Conservation (phyloP, 2,888 invertebrate species). For the Drosophila cognata region DNA sequence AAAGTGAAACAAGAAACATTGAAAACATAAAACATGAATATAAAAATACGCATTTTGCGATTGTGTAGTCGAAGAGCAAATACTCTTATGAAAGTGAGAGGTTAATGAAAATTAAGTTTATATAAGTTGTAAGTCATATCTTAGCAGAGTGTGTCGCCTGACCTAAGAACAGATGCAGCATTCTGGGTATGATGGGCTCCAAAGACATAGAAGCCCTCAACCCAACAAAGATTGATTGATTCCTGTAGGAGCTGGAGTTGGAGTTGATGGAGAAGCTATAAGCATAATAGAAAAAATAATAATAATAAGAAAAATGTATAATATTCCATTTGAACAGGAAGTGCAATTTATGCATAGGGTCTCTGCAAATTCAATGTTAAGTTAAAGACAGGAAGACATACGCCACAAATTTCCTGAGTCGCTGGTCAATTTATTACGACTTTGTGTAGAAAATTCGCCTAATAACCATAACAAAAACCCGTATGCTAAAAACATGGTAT, state of each 20-base stretch:
- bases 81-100: slow-evolving; percentile 2
- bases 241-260: too few species aligned
- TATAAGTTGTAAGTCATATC: too few species aligned
- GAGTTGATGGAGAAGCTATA: too few species aligned
- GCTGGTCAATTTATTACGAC: slow-evolving; percentile 8
- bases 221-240: too few species aligned
- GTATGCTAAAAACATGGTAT: slow-evolving; percentile 23
- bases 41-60: background rate
- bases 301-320: background rate
- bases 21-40: slow-evolving; percentile 13
- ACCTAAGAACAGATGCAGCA: too few species aligned
- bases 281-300: background rate
- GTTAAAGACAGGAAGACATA: slow-evolving; percentile 30
- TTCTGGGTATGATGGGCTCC: too few species aligned
- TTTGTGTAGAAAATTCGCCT: slow-evolving; percentile 41
- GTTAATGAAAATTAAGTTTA: background rate
- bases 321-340: background rate
- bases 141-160: too few species aligned
- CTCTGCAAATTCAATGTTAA: background rate
- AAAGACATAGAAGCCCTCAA: too few species aligned
- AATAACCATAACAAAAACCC: slow-evolving; percentile 48
- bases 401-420: slow-evolving; percentile 29
- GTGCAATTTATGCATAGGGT: too few species aligned
- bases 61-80: background rate
- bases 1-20: slow-evolving; percentile 25